phyloP scores from a whole-genome alignment of 2,888 invertebrate genomes.

The Metacarcinus magister region DNA sequence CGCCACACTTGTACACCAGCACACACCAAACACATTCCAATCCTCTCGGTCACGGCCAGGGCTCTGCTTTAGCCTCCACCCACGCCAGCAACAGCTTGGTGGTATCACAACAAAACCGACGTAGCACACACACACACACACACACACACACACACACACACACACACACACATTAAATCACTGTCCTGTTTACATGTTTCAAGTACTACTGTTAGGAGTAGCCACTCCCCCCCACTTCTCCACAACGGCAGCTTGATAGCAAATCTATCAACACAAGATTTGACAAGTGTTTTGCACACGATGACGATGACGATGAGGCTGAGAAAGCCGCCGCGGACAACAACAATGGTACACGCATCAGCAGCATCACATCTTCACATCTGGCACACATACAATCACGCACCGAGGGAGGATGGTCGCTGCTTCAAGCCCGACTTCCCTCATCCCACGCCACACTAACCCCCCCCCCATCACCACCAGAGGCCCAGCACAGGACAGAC shows the following conservation, averaged over 20 bases:
- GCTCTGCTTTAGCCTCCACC: not conserved
- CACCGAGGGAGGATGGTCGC: not conserved
- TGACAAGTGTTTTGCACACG: too few species aligned
- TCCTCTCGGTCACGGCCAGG: conserved; percentile 16
- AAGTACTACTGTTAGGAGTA: too few species aligned
- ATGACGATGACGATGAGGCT: too few species aligned
- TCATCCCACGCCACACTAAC: not conserved
- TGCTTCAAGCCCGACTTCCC: not conserved
- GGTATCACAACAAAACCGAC: not conserved
- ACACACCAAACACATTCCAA: not conserved
- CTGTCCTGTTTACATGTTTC: too few species aligned
- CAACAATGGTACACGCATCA: too few species aligned
- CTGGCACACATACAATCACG: not conserved
- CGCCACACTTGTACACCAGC: conserved; percentile 8
- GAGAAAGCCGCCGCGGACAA: too few species aligned
- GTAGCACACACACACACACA: conserved; percentile 37
- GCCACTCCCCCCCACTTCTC: too few species aligned
- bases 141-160: conserved; percentile 21
- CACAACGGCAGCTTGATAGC: too few species aligned
- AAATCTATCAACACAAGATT: too few species aligned
- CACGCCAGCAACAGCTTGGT: not conserved
- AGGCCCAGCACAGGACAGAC: not conserved
- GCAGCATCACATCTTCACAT: not conserved
- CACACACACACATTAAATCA: not conserved
- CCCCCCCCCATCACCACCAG: not conserved